phyloP scores from a whole-genome alignment of 2,797 vertebrate genomes.

The Schizothorax lantsangensis region DNA sequence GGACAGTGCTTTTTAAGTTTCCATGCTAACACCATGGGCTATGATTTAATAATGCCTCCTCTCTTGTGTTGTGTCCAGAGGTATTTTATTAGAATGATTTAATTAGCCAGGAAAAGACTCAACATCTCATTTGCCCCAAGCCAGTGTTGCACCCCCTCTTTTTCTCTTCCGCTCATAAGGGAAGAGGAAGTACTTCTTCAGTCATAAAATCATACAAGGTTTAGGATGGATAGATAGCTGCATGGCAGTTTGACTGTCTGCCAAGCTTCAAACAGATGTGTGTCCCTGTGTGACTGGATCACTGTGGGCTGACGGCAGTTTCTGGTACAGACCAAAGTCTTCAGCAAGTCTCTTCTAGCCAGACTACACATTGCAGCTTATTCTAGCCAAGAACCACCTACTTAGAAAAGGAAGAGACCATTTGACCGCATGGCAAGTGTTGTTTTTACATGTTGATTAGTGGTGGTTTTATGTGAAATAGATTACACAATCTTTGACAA shows the following conservation, averaged over 20 bases:
- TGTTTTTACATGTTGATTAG: not conserved
- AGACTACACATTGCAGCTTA: not conserved
- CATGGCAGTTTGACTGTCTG: conserved; percentile 12
- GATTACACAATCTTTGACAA: not conserved
- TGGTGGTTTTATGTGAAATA: not conserved
- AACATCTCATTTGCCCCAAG: conserved; percentile 59
- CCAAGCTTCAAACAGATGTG: conserved; percentile 3
- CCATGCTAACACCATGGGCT: conserved; percentile 69
- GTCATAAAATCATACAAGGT: conserved; percentile 15
- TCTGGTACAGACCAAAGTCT: not conserved
- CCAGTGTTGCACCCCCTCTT: conserved; percentile 52
- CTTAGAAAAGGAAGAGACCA: not conserved
- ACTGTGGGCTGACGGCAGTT: conserved; percentile 7
- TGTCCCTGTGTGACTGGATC: conserved; percentile 22
- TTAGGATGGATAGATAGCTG: conserved; percentile 16
- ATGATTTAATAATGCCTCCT: conserved; percentile 78
- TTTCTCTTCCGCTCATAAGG: conserved; percentile 16
- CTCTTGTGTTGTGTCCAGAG: conserved; percentile 67
- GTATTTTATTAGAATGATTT: conserved; percentile 72
- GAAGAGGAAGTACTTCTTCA: conserved; percentile 20
- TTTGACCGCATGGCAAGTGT: not conserved
- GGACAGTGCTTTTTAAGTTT: conserved; percentile 71
- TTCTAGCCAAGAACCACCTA: conserved; percentile 15
- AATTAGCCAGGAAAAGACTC: conserved; percentile 73
- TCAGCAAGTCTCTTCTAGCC: conserved; percentile 7